Conservation (phyloP, 2,888 invertebrate species). For the Elysia crispata region DNA sequence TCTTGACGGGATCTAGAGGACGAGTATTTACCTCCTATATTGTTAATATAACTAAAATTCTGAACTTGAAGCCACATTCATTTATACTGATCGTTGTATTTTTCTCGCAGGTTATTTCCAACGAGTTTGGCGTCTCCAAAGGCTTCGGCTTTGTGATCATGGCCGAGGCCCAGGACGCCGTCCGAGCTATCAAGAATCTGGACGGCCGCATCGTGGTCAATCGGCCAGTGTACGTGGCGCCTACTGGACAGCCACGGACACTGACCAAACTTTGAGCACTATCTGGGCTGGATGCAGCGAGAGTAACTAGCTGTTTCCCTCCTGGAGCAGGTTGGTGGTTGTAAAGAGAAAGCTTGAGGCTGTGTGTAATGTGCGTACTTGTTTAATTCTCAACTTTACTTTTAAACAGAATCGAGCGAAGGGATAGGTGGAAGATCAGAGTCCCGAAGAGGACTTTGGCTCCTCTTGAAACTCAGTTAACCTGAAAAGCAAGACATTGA, state of each 20-base stretch:
- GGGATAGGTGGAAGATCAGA: no score
- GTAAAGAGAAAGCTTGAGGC: not conserved
- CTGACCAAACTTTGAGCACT: conserved; percentile 3
- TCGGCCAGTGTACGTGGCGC: conserved; percentile 44
- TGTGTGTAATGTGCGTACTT: no score
- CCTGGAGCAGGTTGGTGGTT: not conserved
- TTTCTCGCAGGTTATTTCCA: conserved; percentile 48
- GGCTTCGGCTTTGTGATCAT: conserved; percentile 48
- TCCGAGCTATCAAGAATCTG: conserved; percentile 46
- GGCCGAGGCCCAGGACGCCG: conserved; percentile 46
- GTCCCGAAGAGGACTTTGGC: no score
- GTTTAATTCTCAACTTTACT: no score
- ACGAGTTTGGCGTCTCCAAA: conserved; percentile 48
- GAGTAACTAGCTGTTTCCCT: not conserved
- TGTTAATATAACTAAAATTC: no score
- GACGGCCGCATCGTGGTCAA: conserved; percentile 47
- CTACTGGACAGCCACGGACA: conserved; percentile 34
- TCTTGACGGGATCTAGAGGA: no score
- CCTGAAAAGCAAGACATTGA: no score
- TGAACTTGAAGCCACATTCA: no score
- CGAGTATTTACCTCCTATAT: no score
- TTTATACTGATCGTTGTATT: no score
- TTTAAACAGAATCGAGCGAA: no score
- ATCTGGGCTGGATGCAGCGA: not conserved
- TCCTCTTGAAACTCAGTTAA: no score